Evolutionary conservation across 2,797 vertebrate genomes (phyloP).

Genomic region (Phylloscopus collybita): DNA sequence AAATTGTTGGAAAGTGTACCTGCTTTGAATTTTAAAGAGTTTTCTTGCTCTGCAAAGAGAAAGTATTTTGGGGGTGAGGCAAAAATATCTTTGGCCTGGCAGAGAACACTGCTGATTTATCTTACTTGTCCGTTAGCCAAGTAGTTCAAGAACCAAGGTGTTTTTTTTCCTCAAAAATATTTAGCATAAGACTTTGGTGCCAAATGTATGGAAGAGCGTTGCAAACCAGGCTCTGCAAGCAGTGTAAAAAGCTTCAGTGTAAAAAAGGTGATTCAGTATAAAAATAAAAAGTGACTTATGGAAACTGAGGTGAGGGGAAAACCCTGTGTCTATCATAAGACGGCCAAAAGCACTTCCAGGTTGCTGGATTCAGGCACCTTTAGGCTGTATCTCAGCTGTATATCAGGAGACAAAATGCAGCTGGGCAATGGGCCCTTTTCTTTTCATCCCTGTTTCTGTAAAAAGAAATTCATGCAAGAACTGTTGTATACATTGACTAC

Average conservation of each 20-base stretch:
- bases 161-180: neutral
- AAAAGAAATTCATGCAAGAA: neutral
- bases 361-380: neutral
- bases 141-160: neutral
- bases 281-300: neutral
- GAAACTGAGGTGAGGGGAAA: neutral
- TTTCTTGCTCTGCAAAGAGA: neutral
- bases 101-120: neutral
- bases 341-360: neutral
- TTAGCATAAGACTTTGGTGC: neutral
- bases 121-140: constrained; percentile 5
- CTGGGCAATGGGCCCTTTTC: neutral
- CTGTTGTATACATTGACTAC: neutral
- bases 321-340: neutral
- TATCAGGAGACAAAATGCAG: neutral
- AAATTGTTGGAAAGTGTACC: neutral
- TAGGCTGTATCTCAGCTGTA: neutral
- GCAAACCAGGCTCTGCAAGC: neutral
- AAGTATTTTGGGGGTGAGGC: neutral
- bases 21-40: constrained; percentile 16
- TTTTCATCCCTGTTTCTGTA: neutral
- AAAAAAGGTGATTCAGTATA: neutral
- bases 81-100: neutral
- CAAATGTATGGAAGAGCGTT: neutral
- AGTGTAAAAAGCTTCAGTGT: neutral